Conservation (phyloP, 2,797 vertebrate genomes). For the Cyprinodon diabolis region DNA sequence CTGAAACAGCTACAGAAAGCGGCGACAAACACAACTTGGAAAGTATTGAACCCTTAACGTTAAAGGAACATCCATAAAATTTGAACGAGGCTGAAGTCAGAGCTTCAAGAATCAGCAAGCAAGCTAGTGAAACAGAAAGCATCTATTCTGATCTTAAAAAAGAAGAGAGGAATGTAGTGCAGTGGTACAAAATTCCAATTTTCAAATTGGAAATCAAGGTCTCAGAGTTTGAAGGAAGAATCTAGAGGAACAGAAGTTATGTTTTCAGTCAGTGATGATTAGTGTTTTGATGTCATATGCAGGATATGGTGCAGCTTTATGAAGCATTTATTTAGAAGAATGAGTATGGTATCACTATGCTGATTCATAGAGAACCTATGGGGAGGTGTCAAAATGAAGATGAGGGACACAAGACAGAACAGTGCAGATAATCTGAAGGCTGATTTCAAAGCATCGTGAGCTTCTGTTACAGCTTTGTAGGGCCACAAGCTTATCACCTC, state of each 20-base stretch:
- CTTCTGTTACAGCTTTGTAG: not conserved
- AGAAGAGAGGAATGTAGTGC: not conserved
- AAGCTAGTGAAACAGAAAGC: no score
- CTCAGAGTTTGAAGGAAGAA: not conserved
- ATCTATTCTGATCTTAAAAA: no score
- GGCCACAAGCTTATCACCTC: not conserved
- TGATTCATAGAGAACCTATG: no score
- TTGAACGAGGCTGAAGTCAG: not conserved
- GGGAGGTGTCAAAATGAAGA: no score
- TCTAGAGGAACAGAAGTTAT: not conserved
- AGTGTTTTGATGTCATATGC: not conserved
- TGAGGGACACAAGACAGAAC: not conserved
- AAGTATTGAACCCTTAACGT: not conserved
- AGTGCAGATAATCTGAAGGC: not conserved
- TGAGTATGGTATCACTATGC: not conserved
- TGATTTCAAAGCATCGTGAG: not conserved
- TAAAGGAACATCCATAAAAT: not conserved
- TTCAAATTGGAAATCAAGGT: not conserved
- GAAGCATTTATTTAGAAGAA: not conserved
- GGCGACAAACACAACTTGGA: not conserved
- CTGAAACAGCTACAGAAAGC: no score
- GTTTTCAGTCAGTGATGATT: not conserved
- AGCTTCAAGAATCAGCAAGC: not conserved
- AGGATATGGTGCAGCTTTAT: no score
- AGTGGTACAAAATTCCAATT: not conserved